A percentile compares a stretch with the other conserved stretches of the same genome.
phyloP scores from a whole-genome alignment of 2,113 vertebrate genomes.

The Erythrocercus mccallii region DNA sequence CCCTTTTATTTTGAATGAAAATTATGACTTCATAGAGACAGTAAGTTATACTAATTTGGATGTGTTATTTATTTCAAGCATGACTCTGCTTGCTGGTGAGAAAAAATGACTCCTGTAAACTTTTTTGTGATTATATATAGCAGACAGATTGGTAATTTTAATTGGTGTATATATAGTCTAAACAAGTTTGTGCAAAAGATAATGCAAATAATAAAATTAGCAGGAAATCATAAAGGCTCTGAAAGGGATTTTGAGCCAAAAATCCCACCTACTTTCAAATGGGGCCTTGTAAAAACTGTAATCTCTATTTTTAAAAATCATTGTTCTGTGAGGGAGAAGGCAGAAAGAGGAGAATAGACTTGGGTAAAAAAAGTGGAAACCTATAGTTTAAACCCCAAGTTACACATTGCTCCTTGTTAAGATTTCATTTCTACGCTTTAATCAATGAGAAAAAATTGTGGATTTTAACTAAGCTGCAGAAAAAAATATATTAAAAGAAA shows the following conservation, averaged over 20 bases:
- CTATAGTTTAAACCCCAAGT: not conserved
- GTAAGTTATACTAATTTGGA: not conserved
- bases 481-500: not conserved
- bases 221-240: not conserved
- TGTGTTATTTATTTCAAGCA: not conserved
- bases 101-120: not conserved
- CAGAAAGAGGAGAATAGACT: not conserved
- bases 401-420: not conserved
- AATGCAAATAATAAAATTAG: not conserved
- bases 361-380: not conserved
- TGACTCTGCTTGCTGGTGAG: not conserved
- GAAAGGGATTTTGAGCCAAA: not conserved
- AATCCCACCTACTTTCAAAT: not conserved
- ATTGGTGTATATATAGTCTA: not conserved
- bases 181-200: not conserved
- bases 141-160: not conserved
- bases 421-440: not conserved
- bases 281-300: not conserved
- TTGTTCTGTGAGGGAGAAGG: not conserved
- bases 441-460: not conserved
- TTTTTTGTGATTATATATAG: not conserved
- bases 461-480: not conserved
- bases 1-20: not conserved
- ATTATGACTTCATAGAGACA: not conserved
- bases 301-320: not conserved